Conservation (phyloP, 1,140 invertebrate genomes). For the Cecropterus lyciades region DNA sequence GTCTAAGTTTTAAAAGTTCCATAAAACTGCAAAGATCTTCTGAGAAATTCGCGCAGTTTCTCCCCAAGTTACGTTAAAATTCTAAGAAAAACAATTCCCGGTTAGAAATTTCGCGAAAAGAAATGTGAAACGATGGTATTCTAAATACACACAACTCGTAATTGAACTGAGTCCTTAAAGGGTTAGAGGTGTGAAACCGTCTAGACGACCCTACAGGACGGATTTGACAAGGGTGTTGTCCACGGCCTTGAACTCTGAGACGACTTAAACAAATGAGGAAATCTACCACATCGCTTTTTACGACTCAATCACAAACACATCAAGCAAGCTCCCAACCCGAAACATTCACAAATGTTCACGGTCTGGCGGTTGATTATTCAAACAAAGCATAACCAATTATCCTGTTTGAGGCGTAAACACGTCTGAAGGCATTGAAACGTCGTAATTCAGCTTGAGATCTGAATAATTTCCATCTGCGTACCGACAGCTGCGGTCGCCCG, state of each 20-base stretch:
- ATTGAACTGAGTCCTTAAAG: constrained; percentile 70
- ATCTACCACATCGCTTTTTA: constrained; percentile 38
- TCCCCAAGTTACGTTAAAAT: background rate
- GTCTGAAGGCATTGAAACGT: constrained; percentile 47
- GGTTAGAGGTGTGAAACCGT: constrained; percentile 77
- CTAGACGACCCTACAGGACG: constrained; percentile 77
- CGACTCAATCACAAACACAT: constrained; percentile 27
- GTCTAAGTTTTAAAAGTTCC: background rate
- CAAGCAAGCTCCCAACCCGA: background rate
- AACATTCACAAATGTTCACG: constrained; percentile 9
- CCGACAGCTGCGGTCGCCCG: background rate
- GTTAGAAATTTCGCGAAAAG: background rate
- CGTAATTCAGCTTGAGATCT: constrained; percentile 35
- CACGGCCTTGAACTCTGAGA: constrained; percentile 77
- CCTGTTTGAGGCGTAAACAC: constrained; percentile 39
- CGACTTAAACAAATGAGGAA: constrained; percentile 77
- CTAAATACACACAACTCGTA: constrained; percentile 58
- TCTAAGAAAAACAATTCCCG: background rate
- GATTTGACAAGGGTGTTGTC: constrained; percentile 71
- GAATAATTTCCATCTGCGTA: constrained; percentile 9
- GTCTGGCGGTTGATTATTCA: constrained; percentile 48
- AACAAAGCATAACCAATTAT: constrained; percentile 58
- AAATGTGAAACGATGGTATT: background rate
- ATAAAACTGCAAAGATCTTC: background rate
- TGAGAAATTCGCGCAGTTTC: background rate